Conservation (phyloP, 1,140 invertebrate genomes). For the Trinorchestia longiramus region DNA sequence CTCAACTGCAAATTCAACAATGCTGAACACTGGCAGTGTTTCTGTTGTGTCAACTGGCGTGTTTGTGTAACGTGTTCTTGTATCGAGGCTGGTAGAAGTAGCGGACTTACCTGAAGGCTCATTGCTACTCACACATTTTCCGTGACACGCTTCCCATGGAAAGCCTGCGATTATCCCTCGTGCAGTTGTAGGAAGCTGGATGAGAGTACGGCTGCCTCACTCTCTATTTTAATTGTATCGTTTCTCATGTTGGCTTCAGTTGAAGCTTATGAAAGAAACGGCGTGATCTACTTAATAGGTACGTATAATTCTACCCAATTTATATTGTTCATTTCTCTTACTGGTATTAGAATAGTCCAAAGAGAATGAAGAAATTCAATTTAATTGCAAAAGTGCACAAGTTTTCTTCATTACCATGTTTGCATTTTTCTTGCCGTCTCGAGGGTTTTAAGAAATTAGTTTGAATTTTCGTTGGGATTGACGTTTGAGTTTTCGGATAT, state of each 20-base stretch:
- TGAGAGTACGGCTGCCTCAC: not conserved
- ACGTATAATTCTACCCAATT: not conserved
- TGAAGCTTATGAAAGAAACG: not conserved
- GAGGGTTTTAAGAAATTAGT: not conserved
- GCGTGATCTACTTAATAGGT: not conserved
- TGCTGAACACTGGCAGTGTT: not conserved
- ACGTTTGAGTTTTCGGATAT: not conserved
- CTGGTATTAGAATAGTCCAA: not conserved
- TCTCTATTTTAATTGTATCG: constrained; percentile 1
- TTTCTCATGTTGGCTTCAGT: not conserved
- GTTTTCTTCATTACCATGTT: not conserved
- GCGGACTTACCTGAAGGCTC: not conserved
- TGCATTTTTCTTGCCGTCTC: not conserved
- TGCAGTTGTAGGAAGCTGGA: not conserved
- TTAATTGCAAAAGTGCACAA: not conserved
- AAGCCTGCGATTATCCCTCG: not conserved
- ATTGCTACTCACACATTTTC: not conserved
- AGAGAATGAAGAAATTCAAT: not conserved
- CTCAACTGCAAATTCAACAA: not conserved
- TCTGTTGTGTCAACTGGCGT: not conserved
- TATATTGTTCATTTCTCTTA: not conserved
- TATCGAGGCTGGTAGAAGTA: not conserved
- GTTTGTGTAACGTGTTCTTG: not conserved
- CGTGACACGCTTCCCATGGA: not conserved
- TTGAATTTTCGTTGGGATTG: not conserved